A percentile compares a stretch with the other conserved stretches of the same genome.
These are phyloP conservation scores for Cheirogaleus medius DNA, from an alignment of 2,113 vertebrate genomes.

Conservation along the genomic window DNA sequence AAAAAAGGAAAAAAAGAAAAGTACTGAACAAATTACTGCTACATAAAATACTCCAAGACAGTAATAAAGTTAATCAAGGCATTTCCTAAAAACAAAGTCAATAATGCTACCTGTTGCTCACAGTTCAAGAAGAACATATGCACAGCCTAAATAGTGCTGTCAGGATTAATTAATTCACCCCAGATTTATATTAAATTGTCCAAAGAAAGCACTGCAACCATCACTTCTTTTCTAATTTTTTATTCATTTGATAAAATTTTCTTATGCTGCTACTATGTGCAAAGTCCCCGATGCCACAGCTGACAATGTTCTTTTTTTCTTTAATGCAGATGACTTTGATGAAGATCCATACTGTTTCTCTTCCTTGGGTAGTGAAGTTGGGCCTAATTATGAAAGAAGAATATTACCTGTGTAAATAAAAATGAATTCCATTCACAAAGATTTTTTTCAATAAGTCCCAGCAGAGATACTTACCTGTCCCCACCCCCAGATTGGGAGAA, in stretches of 20 bases:
- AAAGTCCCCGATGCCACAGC: background rate
- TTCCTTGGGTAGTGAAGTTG: constrained; percentile 42
- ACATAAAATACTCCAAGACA: too few species aligned
- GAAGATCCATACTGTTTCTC: background rate
- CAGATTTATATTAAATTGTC: background rate
- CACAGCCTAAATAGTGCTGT: background rate
- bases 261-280: background rate
- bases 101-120: background rate
- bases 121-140: background rate
- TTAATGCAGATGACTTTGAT: constrained; percentile 71
- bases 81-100: too few species aligned
- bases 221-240: background rate
- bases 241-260: background rate
- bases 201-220: background rate
- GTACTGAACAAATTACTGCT: too few species aligned
- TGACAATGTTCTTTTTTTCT: constrained; percentile 42
- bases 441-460: constrained; percentile 57
- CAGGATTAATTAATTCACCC: background rate
- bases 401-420: constrained; percentile 47
- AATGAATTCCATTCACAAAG: constrained; percentile 53
- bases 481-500: constrained; percentile 14
- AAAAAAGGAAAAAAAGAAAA: too few species aligned
- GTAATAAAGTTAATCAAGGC: too few species aligned
- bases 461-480: constrained; percentile 14
- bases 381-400: constrained; percentile 59